Base-by-base conservation (phyloP, 2,797 vertebrate species). In the Catostomus latipinnis region DNA sequence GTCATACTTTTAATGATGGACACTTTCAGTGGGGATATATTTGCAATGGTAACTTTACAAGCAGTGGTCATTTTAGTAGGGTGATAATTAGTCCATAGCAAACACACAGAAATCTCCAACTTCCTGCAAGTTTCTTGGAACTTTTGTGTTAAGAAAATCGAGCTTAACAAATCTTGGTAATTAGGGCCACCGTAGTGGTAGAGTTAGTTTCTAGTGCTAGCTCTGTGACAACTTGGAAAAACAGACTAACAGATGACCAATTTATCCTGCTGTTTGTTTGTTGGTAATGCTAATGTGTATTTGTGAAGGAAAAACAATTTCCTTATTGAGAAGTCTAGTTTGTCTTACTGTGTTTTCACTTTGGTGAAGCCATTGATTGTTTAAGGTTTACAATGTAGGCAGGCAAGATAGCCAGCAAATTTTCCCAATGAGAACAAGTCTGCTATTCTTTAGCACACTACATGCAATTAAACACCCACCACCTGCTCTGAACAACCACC, bases 21-120 rank as follows among this genome's bases (percentile, higher is more conserved):
- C 14, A 14, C 71, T 82, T 87, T 84, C 83, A 78, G 84, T 75
- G 54, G 13, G 76, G 76, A 82, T 87, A 89, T 81, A 87, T 84
- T 45, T 74, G 77, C 82, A 72, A 18, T 16, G 49, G 63, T 62
- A 58, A 75, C 74, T 88, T 86, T 87, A 84, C 73, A 85, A 76
- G 79, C 56, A 78, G 58, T 78, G 11, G 81, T 78, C 61, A 78
- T 79, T 80, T 82, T 65, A 57, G 75, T 58, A 61, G 66, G 81
- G 75, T 82, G 72, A 82, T 81, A 80, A 85, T 85, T 80, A 66
- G 62, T 77, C 8, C 67, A 76, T 50, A 63, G 43, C 53, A 72
- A 62, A 74, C 74, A 74, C 74, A 71, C 63, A 82, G 10, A 61
- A 22, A 70, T 71, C 68, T 77, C 49, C 65, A 81, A 76, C 82